Conservation (phyloP, 2,888 invertebrate genomes). For the Candidula unifasciata region DNA sequence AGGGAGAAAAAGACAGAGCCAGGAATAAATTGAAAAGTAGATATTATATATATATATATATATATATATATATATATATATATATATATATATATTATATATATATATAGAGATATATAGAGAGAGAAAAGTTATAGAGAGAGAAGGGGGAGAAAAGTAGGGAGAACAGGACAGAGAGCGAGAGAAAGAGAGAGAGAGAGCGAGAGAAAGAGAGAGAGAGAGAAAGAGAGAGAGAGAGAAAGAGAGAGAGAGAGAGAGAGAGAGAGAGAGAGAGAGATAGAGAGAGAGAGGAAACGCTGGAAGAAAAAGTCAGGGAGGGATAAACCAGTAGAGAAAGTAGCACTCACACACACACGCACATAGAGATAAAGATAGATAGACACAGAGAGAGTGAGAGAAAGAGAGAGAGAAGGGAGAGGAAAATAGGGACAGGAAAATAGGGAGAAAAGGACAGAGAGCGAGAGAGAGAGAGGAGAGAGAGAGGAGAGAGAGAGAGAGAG, state of each 20-base stretch:
- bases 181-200: too few relatives aligned
- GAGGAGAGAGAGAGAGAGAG: neutral
- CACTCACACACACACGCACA: constrained; percentile 4
- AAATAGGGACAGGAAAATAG: neutral
- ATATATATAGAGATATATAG: too few relatives aligned
- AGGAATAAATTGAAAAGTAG: too few relatives aligned
- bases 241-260: neutral
- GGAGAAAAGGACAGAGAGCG: too few relatives aligned
- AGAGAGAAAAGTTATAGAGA: too few relatives aligned
- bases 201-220: constrained; percentile 5
- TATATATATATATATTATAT: too few relatives aligned
- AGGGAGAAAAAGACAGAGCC: too few relatives aligned
- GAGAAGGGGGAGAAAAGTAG: neutral
- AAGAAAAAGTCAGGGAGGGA: neutral
- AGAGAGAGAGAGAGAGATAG: too few relatives aligned
- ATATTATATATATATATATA: too few relatives aligned
- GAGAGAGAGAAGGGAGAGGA: constrained; percentile 12
- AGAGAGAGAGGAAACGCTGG: neutral
- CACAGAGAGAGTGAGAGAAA: constrained; percentile 6
- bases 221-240: constrained; percentile 22
- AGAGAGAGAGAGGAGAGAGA: too few relatives aligned
- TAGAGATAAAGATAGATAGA: neutral
- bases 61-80: too few relatives aligned
- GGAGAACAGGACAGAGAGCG: neutral
- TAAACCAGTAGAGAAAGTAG: neutral